phyloP scores from a whole-genome alignment of 2,113 vertebrate genomes.

The Tricholaema leucomelas region DNA sequence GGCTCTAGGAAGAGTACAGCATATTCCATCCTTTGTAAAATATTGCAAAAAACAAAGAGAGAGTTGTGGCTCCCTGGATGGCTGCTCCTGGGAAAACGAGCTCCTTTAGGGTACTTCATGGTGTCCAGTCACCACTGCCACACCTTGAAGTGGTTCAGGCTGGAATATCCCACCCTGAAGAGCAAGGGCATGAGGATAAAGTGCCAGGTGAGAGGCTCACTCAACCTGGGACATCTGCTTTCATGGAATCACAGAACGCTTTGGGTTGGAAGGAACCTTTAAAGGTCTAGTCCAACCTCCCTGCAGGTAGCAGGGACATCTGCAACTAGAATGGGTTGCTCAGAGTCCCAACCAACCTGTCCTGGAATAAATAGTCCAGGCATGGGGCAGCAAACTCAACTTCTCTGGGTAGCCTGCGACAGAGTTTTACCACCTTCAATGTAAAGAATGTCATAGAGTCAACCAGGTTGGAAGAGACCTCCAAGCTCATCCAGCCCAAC shows the following conservation, averaged over 20 bases:
- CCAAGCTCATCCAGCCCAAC: no score
- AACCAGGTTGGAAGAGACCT: no score
- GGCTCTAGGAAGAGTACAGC: neutral
- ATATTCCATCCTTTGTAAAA: neutral
- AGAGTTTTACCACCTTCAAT: neutral
- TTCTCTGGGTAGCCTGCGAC: neutral
- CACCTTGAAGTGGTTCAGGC: neutral
- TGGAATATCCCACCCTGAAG: neutral
- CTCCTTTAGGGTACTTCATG: neutral
- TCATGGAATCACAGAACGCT: neutral
- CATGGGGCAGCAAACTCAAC: neutral
- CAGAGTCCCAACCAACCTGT: neutral
- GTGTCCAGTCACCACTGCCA: accelerated
- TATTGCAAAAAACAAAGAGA: no score
- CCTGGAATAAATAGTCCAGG: neutral
- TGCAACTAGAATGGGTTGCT: neutral
- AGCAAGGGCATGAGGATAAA: accelerated
- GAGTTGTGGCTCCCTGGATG: neutral
- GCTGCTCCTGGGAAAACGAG: neutral
- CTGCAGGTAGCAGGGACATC: neutral
- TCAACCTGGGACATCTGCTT: accelerated
- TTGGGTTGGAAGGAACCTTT: neutral
- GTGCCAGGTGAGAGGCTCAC: accelerated
- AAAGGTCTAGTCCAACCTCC: neutral
- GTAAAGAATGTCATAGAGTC: neutral